Evolutionary conservation across 2,797 vertebrate genomes (phyloP).

Genomic region (Ctenosaura bakeri): DNA sequence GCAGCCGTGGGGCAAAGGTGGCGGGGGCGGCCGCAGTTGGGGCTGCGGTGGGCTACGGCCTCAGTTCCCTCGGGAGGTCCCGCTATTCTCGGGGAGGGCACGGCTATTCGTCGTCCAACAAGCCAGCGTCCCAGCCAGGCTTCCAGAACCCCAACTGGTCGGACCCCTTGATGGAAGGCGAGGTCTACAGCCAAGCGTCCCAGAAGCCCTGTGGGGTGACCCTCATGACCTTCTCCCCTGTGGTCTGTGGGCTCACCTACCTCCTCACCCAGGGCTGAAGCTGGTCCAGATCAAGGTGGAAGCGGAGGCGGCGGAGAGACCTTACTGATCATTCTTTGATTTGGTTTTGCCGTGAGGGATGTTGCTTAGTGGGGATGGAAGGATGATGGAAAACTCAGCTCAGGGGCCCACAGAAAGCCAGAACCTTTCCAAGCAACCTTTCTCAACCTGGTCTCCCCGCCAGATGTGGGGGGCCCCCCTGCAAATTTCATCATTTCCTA

Average conservation of each 20-base stretch:
- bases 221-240: not conserved
- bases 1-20: not conserved
- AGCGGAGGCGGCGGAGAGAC: not conserved
- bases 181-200: not conserved
- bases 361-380: not conserved
- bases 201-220: rapidly evolving
- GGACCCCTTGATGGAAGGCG: not conserved
- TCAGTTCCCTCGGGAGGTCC: slow-evolving; percentile 82
- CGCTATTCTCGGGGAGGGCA: slow-evolving; percentile 65
- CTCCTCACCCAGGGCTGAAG: not conserved
- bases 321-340: not conserved
- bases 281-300: not conserved
- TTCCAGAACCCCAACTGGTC: slow-evolving; percentile 41
- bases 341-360: not conserved
- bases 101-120: rapidly evolving
- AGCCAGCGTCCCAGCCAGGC: not conserved
- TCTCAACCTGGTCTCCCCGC: not conserved
- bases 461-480: not conserved
- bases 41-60: slow-evolving; percentile 79
- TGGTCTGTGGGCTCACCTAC: not conserved
- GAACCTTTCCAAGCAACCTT: not conserved
- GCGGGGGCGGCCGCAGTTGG: not conserved
- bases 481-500: no score
- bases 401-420: not conserved
- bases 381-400: no score